A percentile compares a stretch with the other conserved stretches of the same genome.
These are phyloP conservation scores for Patella depressa DNA, from an alignment of 2,888 invertebrate species.

Conservation along the genomic window DNA sequence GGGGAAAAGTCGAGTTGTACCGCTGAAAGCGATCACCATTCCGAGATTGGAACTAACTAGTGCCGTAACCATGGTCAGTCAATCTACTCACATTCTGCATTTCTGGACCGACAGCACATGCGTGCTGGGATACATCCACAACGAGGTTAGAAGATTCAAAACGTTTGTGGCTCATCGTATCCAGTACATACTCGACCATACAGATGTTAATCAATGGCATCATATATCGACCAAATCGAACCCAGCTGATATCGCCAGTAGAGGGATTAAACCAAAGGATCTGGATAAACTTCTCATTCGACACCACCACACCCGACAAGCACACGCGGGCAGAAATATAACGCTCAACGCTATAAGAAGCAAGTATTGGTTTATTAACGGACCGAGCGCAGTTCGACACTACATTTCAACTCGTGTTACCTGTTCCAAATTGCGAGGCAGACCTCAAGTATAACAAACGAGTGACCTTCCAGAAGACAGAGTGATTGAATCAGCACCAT, in stretches of 20 bases:
- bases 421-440: slow-evolving; percentile 51
- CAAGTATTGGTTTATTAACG: slow-evolving; percentile 59
- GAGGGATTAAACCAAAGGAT: too few species aligned
- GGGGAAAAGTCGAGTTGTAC: background rate
- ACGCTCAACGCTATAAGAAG: slow-evolving; percentile 38
- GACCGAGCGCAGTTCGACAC: slow-evolving; percentile 43
- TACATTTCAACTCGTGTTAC: slow-evolving; percentile 50
- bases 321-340: slow-evolving; percentile 30
- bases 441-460: slow-evolving; percentile 40
- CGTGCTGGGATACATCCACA: too few species aligned
- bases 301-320: background rate
- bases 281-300: slow-evolving; percentile 9
- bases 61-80: too few species aligned
- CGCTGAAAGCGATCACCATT: background rate
- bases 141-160: too few species aligned
- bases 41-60: too few species aligned
- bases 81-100: too few species aligned
- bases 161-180: too few species aligned
- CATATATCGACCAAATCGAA: too few species aligned
- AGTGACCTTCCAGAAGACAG: slow-evolving; percentile 60
- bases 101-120: too few species aligned
- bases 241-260: too few species aligned
- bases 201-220: too few species aligned
- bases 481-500: slow-evolving; percentile 51
- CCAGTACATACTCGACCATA: too few species aligned